These are phyloP conservation scores for Eupithecia centaureata DNA, from an alignment of 2,888 invertebrate species.

Conservation along the genomic window DNA sequence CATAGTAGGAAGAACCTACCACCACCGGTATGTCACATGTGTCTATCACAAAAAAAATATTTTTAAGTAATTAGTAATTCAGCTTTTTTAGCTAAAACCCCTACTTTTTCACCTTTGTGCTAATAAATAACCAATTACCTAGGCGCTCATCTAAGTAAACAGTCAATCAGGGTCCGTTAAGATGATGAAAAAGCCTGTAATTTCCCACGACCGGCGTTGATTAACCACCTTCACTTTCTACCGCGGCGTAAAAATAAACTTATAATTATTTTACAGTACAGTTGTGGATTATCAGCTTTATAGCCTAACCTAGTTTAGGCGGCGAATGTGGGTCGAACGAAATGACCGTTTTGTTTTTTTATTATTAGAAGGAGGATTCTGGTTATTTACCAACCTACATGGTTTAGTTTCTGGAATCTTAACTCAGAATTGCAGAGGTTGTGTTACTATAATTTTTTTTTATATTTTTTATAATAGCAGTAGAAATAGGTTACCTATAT, in stretches of 20 bases:
- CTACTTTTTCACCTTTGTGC: background rate
- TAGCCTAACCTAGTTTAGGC: slow-evolving; percentile 30
- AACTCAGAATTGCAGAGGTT: no score
- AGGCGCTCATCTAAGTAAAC: slow-evolving; percentile 20
- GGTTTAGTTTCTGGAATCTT: no score
- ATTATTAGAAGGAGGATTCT: no score
- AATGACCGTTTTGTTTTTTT: no score
- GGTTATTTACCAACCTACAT: no score
- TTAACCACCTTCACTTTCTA: slow-evolving; percentile 43
- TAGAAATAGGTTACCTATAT: no score
- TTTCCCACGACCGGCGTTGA: slow-evolving; percentile 41
- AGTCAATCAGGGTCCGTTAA: slow-evolving; percentile 31
- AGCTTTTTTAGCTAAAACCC: background rate
- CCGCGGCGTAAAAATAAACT: slow-evolving; percentile 29
- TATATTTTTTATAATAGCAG: no score
- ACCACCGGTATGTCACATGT: no score
- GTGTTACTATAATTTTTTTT: no score
- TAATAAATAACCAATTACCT: background rate
- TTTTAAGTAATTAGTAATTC: no score
- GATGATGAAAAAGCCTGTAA: slow-evolving; percentile 27
- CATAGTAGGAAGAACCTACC: no score
- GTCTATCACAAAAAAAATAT: no score
- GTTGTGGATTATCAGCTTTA: slow-evolving; percentile 37
- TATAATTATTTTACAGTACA: slow-evolving; percentile 21
- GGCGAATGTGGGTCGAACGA: slow-evolving; percentile 29